Evolutionary conservation across 2,888 invertebrate genomes (phyloP), one percentile per base, ranked within the genome.

Genomic region (Bembecia ichneumoniformis): DNA sequence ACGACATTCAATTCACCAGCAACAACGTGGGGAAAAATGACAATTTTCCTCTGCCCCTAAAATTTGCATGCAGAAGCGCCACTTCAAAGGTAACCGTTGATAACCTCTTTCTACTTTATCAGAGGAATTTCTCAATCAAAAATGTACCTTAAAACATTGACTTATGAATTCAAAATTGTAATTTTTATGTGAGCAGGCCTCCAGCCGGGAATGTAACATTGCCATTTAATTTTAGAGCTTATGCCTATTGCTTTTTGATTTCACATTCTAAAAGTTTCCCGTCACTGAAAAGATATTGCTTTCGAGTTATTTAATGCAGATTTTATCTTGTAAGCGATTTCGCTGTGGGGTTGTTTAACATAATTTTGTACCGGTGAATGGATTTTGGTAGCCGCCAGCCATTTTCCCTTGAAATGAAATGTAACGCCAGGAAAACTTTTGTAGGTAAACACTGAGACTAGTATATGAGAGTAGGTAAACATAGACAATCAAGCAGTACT

Each of bases 31-130:
- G 53, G 53, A 58, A 76, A 77, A 79, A 79, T 79, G 77, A 3
- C 76, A 76, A 78, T 82, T 70, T 71, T 62, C 60, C 58, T 55
- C 47, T 59, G 59, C 58, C 63, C 9, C 28, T 28, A 28, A 71
- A 71, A 84, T 86, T 84, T 86, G 83, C 82, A 86, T 86, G 87
- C 87, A 83, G 87, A 86, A 86, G 87, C 82, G 80, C 82, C 79
- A 82, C 81, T 84, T 83, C 87, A 86, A 87, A 87, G 82, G 78
- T 74, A 78, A 76, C 77, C 66, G 56, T 52, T 79, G 67, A 68
- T 71, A 78, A 79, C 76, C 74, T 72, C 71, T 72, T 74, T 71
- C 34, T 44, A 17, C 17, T 44, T 16, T 16, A 13, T 35, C 14
- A 40, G 13, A 13, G 3, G 5, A n/a, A 13, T 5, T 14, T 4